Evolutionary conservation across 2,888 invertebrate species (phyloP), one percentile per base, ranked within the genome.

Genomic region (Cetonia aurata): DNA sequence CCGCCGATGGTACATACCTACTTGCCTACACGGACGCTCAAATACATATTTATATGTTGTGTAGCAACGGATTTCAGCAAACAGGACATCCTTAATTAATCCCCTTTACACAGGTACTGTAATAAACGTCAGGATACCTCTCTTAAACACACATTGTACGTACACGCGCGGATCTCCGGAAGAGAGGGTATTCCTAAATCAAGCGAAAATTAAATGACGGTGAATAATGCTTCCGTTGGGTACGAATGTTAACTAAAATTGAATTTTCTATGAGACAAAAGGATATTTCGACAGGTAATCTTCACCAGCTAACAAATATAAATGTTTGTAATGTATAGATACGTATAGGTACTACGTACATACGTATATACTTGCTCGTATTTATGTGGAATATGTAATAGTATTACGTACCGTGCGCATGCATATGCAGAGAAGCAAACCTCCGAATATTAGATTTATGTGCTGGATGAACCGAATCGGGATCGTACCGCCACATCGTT

Each of bases 221-320:
- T 52, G 59, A 71, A 71, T 71, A 67, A 71, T 67, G 56, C 67
- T 59, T 67, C 48, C 48, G 12, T 9, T 33, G 48, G 66, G 52
- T 46, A 50, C 15, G 37, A 57, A 42, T 53, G 70, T 67, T 59
- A 65, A 57, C 48, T 42, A 67, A 67, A 71, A 67, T 67, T 59
- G 55, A 71, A 67, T 67, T 42, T 67, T 67, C 70, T 52, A 33
- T 37, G 44, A 66, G 67, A 69, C 67, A 56, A 69, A 67, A 42
- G 53, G 60, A 62, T 46, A 3, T 56, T 56, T 44, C 44, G 56
- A 41, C 44, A 46, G 46, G 46, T 44, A 67, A 48, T 56, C 56
- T 67, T 56, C 55, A 44, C 55, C 44, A 44, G 53, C 42, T 55
- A 48, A 44, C 48, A 44, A 67, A 67, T 67, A 55, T 67, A 56